These are phyloP conservation scores for Carollia perspicillata DNA, from an alignment of 2,113 vertebrate species.

Conservation along the genomic window DNA sequence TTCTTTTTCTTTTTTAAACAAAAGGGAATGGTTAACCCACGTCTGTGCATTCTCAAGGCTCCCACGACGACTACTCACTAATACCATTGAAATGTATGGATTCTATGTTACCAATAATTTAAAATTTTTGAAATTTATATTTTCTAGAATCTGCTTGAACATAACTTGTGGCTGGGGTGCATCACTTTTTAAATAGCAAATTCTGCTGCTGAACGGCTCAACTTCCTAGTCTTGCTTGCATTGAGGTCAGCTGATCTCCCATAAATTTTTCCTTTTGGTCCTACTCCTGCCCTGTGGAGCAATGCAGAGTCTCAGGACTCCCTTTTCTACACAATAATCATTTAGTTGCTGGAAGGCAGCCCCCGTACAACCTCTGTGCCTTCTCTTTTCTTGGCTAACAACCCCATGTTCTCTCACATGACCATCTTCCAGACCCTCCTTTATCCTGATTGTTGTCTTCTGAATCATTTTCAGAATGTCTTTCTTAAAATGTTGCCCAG, in stretches of 20 bases:
- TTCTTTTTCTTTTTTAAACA: neutral
- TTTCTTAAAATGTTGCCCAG: neutral
- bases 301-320: neutral
- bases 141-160: neutral
- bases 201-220: neutral
- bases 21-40: neutral
- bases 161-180: neutral
- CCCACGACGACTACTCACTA: neutral
- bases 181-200: neutral
- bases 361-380: accelerated
- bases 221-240: neutral
- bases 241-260: neutral
- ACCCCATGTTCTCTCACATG: neutral
- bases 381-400: neutral
- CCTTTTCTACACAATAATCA: neutral
- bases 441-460: neutral
- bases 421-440: neutral
- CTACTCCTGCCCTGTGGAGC: neutral
- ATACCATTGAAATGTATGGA: neutral
- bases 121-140: neutral
- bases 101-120: neutral
- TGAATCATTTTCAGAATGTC: neutral
- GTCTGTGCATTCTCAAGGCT: neutral
- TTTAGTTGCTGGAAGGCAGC: neutral
- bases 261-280: neutral